These are phyloP conservation scores for Cassiopea xamachana DNA, from an alignment of 30 jellyfish, hydroid and myxozoan species.

Conservation along the genomic window DNA sequence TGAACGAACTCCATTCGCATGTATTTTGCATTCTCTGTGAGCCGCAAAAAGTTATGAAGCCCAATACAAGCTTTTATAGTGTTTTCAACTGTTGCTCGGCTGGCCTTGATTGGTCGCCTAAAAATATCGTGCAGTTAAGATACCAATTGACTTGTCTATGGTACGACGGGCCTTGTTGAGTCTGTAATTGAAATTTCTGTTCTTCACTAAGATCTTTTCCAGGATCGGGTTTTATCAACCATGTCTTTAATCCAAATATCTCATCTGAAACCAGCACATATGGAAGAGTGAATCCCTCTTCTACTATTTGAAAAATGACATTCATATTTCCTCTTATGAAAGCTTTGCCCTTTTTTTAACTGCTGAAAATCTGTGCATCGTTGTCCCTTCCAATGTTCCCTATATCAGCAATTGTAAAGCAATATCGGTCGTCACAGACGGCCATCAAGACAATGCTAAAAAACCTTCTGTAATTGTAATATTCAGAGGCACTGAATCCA, in stretches of 20 bases:
- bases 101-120: slow-evolving; percentile 75
- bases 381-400: slow-evolving; percentile 17
- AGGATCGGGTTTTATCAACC: slow-evolving; percentile 13
- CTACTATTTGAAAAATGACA: not conserved
- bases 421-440: slow-evolving; percentile 13
- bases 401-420: slow-evolving; percentile 9
- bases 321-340: not conserved
- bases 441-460: slow-evolving; percentile 33
- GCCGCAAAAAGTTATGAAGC: slow-evolving; percentile 76
- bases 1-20: slow-evolving; percentile 70
- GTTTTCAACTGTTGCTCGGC: slow-evolving; percentile 55
- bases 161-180: slow-evolving; percentile 56
- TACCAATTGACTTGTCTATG: slow-evolving; percentile 75
- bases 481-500: not conserved
- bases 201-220: slow-evolving; percentile 48
- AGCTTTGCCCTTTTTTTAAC: not conserved
- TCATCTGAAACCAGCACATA: not conserved
- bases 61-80: slow-evolving; percentile 67
- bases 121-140: slow-evolving; percentile 63
- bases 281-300: not conserved
- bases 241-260: not conserved
- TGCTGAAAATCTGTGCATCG: slow-evolving; percentile 2
- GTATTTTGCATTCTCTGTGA: slow-evolving; percentile 72
- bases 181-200: slow-evolving; percentile 56
- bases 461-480: slow-evolving; percentile 4